Evolutionary conservation across 2,113 vertebrate genomes (phyloP).

Genomic region (Pandion haliaetus): DNA sequence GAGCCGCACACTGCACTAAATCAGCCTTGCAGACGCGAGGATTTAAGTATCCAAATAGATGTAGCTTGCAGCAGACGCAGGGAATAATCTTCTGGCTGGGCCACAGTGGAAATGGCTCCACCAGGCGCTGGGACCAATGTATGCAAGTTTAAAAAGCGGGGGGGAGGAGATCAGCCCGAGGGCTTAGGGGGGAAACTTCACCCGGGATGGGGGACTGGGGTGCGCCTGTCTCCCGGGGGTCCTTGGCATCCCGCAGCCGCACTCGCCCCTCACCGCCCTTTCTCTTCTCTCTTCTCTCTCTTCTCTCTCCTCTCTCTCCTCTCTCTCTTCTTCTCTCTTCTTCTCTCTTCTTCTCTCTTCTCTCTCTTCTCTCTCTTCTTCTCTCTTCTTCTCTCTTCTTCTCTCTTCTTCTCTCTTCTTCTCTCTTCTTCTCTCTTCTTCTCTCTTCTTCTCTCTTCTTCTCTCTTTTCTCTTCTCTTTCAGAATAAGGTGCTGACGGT

Average conservation of each 20-base stretch:
- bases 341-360: no score
- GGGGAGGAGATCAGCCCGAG: not conserved
- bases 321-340: no score
- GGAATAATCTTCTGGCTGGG: not conserved
- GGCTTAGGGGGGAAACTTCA: no score
- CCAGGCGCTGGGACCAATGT: rapidly evolving
- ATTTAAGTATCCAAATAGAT: not conserved
- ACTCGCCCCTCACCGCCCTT: not conserved
- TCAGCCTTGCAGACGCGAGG: not conserved
- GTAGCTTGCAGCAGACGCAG: not conserved
- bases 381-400: no score
- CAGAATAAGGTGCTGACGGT: constrained; percentile 94
- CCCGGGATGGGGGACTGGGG: rapidly evolving
- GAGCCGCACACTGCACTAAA: rapidly evolving
- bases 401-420: no score
- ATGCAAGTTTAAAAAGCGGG: not conserved
- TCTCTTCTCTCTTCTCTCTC: no score
- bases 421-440: no score
- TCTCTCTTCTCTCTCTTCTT: no score
- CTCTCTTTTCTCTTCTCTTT: constrained; percentile 68
- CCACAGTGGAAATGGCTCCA: rapidly evolving
- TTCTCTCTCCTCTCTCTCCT: no score
- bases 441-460: no score
- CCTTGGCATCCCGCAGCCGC: rapidly evolving
- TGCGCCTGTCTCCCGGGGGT: not conserved